phyloP scores from a whole-genome alignment of 2,888 invertebrate species.

The Prosopocoilus inquinatus region DNA sequence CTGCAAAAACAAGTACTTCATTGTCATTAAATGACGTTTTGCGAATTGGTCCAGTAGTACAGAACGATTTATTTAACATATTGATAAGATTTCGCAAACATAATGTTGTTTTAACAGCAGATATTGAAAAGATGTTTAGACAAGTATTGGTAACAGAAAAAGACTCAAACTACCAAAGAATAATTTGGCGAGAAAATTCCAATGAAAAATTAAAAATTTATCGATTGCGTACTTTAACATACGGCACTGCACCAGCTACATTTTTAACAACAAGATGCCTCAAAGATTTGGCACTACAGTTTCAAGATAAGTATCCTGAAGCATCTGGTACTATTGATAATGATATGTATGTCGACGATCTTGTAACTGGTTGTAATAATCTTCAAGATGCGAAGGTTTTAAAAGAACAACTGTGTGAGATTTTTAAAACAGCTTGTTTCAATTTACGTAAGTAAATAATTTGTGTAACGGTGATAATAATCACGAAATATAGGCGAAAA shows the following conservation, averaged over 20 bases:
- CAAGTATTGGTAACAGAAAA: background rate
- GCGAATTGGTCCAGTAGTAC: background rate
- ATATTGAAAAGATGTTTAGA: slow-evolving; percentile 1
- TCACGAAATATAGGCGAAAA: no score
- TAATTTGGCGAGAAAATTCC: background rate
- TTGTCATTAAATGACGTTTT: background rate
- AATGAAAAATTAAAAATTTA: background rate
- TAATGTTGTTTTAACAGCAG: background rate
- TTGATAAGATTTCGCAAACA: background rate
- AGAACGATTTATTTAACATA: background rate
- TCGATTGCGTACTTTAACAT: background rate
- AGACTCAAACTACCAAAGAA: background rate
- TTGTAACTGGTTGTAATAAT: background rate
- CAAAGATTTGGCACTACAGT: no score
- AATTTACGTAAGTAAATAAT: no score
- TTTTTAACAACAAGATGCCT: no score
- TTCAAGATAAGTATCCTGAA: no score
- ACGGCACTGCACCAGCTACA: background rate
- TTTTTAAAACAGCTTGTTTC: no score
- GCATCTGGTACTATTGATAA: no score
- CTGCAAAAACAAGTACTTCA: no score
- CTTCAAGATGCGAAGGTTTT: no score
- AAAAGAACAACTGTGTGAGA: no score
- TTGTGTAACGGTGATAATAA: no score
- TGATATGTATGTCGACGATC: background rate